A percentile compares a stretch with the other conserved stretches of the same genome.
Conservation (phyloP, 1,140 invertebrate genomes). For the Littorina saxatilis region DNA sequence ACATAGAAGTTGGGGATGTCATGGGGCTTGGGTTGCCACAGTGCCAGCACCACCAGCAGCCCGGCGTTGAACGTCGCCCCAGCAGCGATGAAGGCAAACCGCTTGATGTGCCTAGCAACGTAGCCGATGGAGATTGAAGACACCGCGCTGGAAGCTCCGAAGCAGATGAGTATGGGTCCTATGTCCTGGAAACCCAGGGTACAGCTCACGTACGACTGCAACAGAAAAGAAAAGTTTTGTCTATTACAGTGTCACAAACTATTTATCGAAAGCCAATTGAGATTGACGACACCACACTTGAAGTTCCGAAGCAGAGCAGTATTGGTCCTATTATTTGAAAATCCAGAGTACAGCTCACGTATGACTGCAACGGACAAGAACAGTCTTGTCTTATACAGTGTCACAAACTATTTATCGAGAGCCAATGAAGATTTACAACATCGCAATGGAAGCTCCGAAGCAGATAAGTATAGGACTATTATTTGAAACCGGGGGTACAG, state of each 20-base stretch:
- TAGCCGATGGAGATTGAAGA: conserved; percentile 71
- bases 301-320: conserved; percentile 5
- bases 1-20: conserved; percentile 77
- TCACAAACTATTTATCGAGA: too few species aligned
- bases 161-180: conserved; percentile 74
- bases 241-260: too few species aligned
- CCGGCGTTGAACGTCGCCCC: conserved; percentile 74
- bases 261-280: too few species aligned
- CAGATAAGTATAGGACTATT: too few species aligned
- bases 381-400: too few species aligned
- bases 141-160: conserved; percentile 72
- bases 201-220: conserved; percentile 75
- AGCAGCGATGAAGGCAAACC: conserved; percentile 72
- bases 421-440: too few species aligned
- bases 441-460: too few species aligned
- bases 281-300: neutral
- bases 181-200: conserved; percentile 73
- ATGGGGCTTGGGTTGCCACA: conserved; percentile 72
- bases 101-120: conserved; percentile 73
- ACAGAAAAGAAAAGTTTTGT: conserved; percentile 23
- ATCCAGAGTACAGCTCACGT: neutral
- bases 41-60: conserved; percentile 72
- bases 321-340: conserved; percentile 15
- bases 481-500: too few species aligned
- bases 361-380: conserved; percentile 9